Conservation (phyloP, 92 coral and sea anemone genomes). For the Porites cylindrica region DNA sequence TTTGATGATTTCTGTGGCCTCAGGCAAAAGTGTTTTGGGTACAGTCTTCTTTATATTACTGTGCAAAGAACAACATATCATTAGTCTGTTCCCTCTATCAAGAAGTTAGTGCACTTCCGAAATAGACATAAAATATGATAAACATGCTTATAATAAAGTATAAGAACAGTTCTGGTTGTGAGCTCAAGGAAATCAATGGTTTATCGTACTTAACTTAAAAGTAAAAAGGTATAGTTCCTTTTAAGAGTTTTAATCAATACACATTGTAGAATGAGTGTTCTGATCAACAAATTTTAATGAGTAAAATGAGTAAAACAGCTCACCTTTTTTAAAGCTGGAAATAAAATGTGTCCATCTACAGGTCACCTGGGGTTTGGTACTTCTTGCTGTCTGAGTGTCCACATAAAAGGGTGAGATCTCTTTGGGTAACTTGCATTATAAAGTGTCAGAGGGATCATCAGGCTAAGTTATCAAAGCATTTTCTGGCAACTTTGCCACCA, state of each 20-base stretch:
- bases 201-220: too few relatives aligned
- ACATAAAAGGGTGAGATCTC: not conserved
- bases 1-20: not conserved
- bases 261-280: too few relatives aligned
- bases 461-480: not conserved
- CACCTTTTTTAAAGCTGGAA: not conserved
- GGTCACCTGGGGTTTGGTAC: not conserved
- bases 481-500: conserved; percentile 4
- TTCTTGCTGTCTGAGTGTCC: not conserved
- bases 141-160: too few relatives aligned
- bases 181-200: too few relatives aligned
- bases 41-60: not conserved
- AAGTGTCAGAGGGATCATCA: not conserved
- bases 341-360: not conserved
- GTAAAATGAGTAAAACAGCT: not conserved
- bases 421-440: not conserved
- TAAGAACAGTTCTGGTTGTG: too few relatives aligned
- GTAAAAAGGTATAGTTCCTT: too few relatives aligned
- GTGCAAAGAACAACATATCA: not conserved
- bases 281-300: too few relatives aligned
- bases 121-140: too few relatives aligned
- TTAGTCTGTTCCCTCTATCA: too few relatives aligned
- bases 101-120: too few relatives aligned
- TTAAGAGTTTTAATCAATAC: too few relatives aligned
- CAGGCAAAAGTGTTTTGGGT: not conserved